phyloP scores from a whole-genome alignment of 2,113 vertebrate genomes.

The Seriola rivoliana region DNA sequence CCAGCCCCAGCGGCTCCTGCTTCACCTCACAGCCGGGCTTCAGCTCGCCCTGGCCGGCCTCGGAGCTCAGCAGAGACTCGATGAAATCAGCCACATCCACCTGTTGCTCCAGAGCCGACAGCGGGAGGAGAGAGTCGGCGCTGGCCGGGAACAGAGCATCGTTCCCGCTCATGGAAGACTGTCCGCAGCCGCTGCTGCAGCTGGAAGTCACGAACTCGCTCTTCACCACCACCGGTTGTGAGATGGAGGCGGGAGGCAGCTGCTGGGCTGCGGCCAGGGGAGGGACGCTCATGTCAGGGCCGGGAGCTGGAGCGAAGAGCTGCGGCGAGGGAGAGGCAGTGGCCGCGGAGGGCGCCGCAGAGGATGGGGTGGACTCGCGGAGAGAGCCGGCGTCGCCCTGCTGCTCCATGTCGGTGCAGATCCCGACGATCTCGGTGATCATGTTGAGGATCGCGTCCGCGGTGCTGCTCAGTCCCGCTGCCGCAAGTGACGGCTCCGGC shows the following conservation, averaged over 20 bases:
- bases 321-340: conserved; percentile 28
- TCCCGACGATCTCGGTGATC: conserved; percentile 95
- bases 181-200: conserved; percentile 86
- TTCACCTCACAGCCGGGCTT: conserved; percentile 70
- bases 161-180: conserved; percentile 60
- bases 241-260: conserved; percentile 58
- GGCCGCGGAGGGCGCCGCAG: conserved; percentile 75
- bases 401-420: conserved; percentile 87
- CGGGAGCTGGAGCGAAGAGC: conserved; percentile 53
- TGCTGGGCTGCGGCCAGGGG: conserved; percentile 39
- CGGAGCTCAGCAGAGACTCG: conserved; percentile 76
- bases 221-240: conserved; percentile 79
- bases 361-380: conserved; percentile 57
- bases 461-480: conserved; percentile 88
- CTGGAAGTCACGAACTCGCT: conserved; percentile 81
- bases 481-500: conserved; percentile 73
- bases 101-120: conserved; percentile 73
- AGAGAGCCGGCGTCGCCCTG: conserved; percentile 64
- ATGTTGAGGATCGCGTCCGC: conserved; percentile 95
- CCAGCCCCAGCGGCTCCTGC: conserved; percentile 77
- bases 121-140: conserved; percentile 63
- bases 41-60: conserved; percentile 57
- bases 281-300: conserved; percentile 60
- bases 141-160: conserved; percentile 63
- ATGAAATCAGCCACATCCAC: conserved; percentile 79